phyloP scores from a whole-genome alignment of 2,888 invertebrate genomes.

The Zeuzera pyrina region DNA sequence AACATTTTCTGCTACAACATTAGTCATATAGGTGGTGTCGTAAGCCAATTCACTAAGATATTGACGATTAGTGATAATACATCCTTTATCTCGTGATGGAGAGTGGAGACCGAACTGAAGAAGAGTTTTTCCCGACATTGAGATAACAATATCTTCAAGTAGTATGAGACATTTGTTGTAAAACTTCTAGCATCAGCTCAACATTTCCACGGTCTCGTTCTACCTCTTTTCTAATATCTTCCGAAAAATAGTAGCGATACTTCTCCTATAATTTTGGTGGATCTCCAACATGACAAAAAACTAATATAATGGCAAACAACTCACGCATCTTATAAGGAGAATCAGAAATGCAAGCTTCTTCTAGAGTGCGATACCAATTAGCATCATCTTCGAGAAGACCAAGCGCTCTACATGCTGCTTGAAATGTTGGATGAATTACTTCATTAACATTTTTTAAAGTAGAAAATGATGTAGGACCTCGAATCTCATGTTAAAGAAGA shows the following conservation, averaged over 20 bases:
- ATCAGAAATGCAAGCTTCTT: slow-evolving; percentile 19
- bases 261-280: slow-evolving; percentile 19
- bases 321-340: slow-evolving; percentile 14
- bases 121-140: too few relatives aligned
- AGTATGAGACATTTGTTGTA: too few relatives aligned
- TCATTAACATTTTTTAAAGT: slow-evolving; percentile 13
- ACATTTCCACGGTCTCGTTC: slow-evolving; percentile 5
- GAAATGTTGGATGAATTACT: slow-evolving; percentile 16
- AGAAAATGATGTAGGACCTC: slow-evolving; percentile 13
- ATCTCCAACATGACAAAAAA: slow-evolving; percentile 17
- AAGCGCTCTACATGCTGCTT: slow-evolving; percentile 19
- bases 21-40: too few relatives aligned
- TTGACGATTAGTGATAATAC: too few relatives aligned
- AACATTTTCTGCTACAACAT: not conserved
- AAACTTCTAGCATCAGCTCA: too few relatives aligned
- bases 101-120: too few relatives aligned
- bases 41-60: too few relatives aligned
- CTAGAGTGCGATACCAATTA: slow-evolving; percentile 24
- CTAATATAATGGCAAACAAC: slow-evolving; percentile 15
- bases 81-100: too few relatives aligned
- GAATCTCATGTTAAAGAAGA: slow-evolving; percentile 11
- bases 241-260: slow-evolving; percentile 15
- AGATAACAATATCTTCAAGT: too few relatives aligned
- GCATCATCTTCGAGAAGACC: slow-evolving; percentile 30
- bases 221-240: slow-evolving; percentile 12